Conservation (phyloP, 2,888 invertebrate genomes). For the Flexamia atlantica region DNA sequence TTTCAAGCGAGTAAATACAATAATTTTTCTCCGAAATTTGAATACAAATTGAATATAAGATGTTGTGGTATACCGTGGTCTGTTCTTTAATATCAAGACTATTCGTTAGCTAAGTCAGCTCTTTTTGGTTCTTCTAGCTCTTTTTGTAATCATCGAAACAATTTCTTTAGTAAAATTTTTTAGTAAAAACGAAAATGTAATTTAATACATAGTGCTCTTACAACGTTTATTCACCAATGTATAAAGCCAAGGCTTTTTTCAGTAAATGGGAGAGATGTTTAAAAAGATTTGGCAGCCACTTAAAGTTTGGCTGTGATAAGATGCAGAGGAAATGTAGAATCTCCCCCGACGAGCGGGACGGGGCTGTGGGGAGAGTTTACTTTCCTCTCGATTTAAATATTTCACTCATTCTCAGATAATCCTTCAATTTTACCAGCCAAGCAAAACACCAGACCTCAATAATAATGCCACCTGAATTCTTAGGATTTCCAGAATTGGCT, state of each 20-base stretch:
- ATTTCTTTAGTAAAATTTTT: too few species aligned
- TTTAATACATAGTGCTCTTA: background rate
- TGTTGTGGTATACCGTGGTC: too few species aligned
- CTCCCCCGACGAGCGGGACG: slow-evolving; percentile 3
- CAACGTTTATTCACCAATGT: background rate
- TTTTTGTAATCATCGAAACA: too few species aligned
- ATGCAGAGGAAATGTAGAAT: slow-evolving; percentile 20
- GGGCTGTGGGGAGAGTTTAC: slow-evolving; percentile 20
- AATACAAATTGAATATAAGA: too few species aligned
- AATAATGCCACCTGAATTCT: background rate
- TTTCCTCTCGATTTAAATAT: slow-evolving; percentile 13
- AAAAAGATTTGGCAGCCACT: slow-evolving; percentile 26
- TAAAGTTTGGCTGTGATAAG: slow-evolving; percentile 23
- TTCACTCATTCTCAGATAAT: slow-evolving; percentile 23
- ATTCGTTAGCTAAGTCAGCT: too few species aligned
- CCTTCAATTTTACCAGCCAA: background rate
- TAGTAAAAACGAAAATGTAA: too few species aligned
- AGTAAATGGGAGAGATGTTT: background rate
- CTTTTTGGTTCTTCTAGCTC: too few species aligned
- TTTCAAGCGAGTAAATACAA: too few species aligned
- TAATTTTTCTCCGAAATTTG: too few species aligned
- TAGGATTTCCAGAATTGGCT: too few species aligned
- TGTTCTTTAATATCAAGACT: too few species aligned
- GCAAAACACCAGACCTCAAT: background rate
- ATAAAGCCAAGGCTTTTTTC: background rate